phyloP scores from a whole-genome alignment of 1,140 invertebrate species.

The Nephila pilipes region DNA sequence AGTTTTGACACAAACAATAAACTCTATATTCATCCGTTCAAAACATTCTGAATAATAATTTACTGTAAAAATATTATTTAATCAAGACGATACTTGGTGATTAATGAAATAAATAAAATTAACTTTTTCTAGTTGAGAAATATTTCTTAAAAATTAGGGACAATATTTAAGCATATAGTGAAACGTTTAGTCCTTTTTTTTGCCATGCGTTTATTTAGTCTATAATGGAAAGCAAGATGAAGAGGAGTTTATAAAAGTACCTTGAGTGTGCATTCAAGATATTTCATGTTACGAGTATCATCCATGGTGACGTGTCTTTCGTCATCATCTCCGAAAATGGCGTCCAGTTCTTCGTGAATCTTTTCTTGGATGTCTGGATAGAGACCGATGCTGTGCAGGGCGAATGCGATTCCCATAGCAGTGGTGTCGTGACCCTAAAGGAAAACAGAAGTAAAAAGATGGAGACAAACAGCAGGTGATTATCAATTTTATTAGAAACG shows the following conservation, averaged over 20 bases:
- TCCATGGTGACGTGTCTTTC: slow-evolving; percentile 83
- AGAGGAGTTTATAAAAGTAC: slow-evolving; percentile 80
- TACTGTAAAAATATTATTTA: no score
- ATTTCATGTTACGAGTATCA: slow-evolving; percentile 86
- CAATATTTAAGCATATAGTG: no score
- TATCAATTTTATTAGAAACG: not conserved
- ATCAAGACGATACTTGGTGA: no score
- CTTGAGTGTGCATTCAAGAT: slow-evolving; percentile 86
- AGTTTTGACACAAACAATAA: no score
- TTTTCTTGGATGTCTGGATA: slow-evolving; percentile 90
- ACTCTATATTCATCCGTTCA: no score
- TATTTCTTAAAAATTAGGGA: no score
- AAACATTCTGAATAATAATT: no score
- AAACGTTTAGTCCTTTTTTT: no score
- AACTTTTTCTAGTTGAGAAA: no score
- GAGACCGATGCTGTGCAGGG: slow-evolving; percentile 87
- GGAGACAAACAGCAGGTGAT: not conserved
- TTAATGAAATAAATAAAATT: no score
- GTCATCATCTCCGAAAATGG: slow-evolving; percentile 86
- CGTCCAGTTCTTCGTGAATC: slow-evolving; percentile 90
- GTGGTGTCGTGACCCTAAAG: slow-evolving; percentile 83
- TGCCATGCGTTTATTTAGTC: no score
- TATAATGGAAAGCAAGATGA: no score
- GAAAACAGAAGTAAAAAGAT: not conserved
- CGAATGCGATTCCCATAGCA: slow-evolving; percentile 83